Evolutionary conservation across 1,140 invertebrate species (phyloP), one percentile per base, ranked within the genome.

Genomic region (Argopecten irradians): DNA sequence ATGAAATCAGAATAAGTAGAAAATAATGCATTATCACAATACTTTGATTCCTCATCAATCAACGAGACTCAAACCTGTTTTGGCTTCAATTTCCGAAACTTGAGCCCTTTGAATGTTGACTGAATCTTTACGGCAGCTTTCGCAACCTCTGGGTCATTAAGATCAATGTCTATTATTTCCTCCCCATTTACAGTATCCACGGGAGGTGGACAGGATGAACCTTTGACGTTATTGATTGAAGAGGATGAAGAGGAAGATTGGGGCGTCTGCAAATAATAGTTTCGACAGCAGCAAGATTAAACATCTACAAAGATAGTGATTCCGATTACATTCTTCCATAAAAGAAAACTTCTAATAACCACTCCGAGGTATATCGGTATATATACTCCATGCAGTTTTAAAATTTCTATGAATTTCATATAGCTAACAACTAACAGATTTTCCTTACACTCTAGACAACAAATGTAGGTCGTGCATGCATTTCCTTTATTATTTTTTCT

Each of bases 61-160:
- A 71, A 3, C 1, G 28, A 71, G 28, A 28, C 1, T n/a, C 55
- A 71, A 71, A 71, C 55, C 55, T 71, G 55, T 71, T 71, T 71
- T 1, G 55, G n/a, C 55, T 34, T 90, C 85, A 32, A 88, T 71
- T 92, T 89, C 35, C 92, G 34, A 13, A 89, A 43, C 84, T 91
- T 86, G 55, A 87, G 88, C 35, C 92, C 92, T 85, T 91, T 91
- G 90, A 93, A 93, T 19, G 91, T 91, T 19, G 94, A 92, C 87
- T 94, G 94, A 84, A 94, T 94, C 90, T 93, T 94, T 34, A 90
- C 85, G 13, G 94, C 94, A 22, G 93, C 93, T 82, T 91, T 89
- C 36, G 93, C 92, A 19, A 87, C 88, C 39, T 89, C 90, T 28
- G 92, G 92, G 55, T 92, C 91, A 89, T 88, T 88, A 11, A 93